Percentiles rank a stretch among this genome's conserved stretches.
phyloP scores from a whole-genome alignment of 2,113 vertebrate species.

The Dryoscopus gambensis region DNA sequence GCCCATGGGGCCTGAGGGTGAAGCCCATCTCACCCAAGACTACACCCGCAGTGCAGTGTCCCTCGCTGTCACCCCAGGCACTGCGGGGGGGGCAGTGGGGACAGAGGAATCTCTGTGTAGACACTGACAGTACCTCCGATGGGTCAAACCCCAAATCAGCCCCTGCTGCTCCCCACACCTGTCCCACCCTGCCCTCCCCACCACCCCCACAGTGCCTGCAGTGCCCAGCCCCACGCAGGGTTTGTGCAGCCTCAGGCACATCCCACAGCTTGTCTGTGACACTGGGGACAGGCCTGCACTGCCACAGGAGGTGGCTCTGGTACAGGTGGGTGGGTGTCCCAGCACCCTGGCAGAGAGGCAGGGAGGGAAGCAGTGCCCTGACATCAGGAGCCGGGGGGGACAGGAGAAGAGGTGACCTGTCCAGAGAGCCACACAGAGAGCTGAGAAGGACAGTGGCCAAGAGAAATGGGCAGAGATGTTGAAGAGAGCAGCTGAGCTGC shows the following conservation, averaged over 20 bases:
- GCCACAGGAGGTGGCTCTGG: not conserved
- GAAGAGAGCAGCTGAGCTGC: not conserved
- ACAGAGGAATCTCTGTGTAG: not conserved
- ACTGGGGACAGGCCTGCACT: not conserved
- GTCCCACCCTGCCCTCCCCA: not conserved
- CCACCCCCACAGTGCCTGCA: not conserved
- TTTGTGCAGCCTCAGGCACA: not conserved
- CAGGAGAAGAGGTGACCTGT: not conserved
- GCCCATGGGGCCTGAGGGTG: accelerated
- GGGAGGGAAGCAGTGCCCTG: not conserved
- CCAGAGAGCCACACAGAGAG: not conserved
- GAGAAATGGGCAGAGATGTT: not conserved
- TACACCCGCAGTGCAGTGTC: accelerated
- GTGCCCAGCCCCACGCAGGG: not conserved
- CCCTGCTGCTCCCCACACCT: not conserved
- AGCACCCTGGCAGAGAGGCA: not conserved
- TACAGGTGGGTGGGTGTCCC: not conserved
- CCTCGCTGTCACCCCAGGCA: accelerated
- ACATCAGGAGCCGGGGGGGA: accelerated
- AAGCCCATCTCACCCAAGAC: not conserved
- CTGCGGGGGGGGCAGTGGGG: not conserved
- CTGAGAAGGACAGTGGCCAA: not conserved
- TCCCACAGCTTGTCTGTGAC: not conserved
- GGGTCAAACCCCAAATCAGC: not conserved
- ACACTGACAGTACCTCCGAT: not conserved